Evolutionary conservation across 2,797 vertebrate species (phyloP).

Genomic region (Spea hammondii): DNA sequence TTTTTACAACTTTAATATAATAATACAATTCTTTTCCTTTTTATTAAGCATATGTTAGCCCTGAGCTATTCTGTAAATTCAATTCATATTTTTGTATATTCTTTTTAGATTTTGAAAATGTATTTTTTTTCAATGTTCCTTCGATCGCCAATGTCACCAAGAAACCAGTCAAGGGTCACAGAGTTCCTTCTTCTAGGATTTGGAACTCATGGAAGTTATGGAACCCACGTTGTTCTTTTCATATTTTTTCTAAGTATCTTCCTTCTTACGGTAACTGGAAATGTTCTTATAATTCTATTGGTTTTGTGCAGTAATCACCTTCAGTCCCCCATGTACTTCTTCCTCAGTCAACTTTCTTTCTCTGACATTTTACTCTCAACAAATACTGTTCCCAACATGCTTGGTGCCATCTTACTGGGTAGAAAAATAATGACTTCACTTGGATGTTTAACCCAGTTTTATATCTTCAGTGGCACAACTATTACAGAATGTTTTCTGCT

Average conservation of each 20-base stretch:
- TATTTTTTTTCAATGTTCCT: too few species aligned
- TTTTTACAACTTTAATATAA: too few species aligned
- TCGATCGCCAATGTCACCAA: background rate
- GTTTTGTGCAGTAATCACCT: background rate
- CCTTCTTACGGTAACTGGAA: background rate
- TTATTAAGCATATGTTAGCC: too few species aligned
- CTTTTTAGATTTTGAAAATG: too few species aligned
- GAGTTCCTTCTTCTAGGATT: conserved; percentile 2
- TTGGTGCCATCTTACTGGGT: background rate
- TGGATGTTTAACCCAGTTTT: conserved; percentile 13
- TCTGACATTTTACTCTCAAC: conserved; percentile 3
- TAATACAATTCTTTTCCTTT: too few species aligned
- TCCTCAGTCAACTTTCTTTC: conserved; percentile 8
- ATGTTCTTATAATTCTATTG: conserved; percentile 8
- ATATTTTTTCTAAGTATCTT: background rate
- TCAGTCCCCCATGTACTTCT: background rate
- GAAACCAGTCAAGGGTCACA: background rate
- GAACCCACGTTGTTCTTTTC: background rate
- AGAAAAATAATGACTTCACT: background rate
- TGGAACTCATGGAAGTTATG: background rate
- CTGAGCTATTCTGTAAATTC: too few species aligned
- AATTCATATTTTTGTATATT: too few species aligned
- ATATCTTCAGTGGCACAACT: background rate
- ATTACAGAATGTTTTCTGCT: conserved; percentile 9
- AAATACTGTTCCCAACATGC: conserved; percentile 1